These are phyloP conservation scores for Synergus umbraculus DNA, from an alignment of 2,888 invertebrate species.

Conservation along the genomic window DNA sequence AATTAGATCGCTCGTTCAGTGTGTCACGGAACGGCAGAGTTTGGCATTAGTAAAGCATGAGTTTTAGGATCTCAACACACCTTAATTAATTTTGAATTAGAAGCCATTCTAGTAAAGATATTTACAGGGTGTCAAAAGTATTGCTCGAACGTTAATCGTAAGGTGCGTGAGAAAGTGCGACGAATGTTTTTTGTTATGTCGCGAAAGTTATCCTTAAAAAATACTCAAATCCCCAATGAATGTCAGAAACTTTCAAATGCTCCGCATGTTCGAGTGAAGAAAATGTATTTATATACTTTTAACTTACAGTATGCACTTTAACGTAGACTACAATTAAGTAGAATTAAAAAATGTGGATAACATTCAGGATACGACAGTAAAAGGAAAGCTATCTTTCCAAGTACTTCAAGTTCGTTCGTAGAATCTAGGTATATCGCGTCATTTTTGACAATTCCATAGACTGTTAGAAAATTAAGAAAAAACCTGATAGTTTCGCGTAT, in stretches of 20 bases:
- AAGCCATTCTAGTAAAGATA: not conserved
- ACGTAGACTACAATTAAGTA: slow-evolving; percentile 14
- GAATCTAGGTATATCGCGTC: slow-evolving; percentile 50
- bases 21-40: slow-evolving; percentile 74
- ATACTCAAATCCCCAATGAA: slow-evolving; percentile 4
- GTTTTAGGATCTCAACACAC: slow-evolving; percentile 66
- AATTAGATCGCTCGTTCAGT: slow-evolving; percentile 75
- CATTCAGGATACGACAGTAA: not conserved
- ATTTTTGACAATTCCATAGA: slow-evolving; percentile 65
- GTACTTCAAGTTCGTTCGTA: slow-evolving; percentile 60
- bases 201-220: not conserved
- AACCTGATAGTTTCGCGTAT: slow-evolving; percentile 52
- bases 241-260: not conserved
- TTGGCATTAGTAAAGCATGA: slow-evolving; percentile 76
- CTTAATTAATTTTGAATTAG: not conserved
- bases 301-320: not conserved
- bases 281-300: not conserved
- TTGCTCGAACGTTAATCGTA: not conserved
- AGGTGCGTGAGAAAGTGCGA: not conserved
- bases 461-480: slow-evolving; percentile 61
- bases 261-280: not conserved
- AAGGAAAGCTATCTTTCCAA: slow-evolving; percentile 47
- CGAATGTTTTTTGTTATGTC: slow-evolving; percentile 1
- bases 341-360: not conserved
- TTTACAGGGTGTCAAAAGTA: slow-evolving; percentile 15